A percentile compares a stretch with the other conserved stretches of the same genome.
Conservation (phyloP, 2,888 invertebrate species). For the Callinectes sapidus region DNA sequence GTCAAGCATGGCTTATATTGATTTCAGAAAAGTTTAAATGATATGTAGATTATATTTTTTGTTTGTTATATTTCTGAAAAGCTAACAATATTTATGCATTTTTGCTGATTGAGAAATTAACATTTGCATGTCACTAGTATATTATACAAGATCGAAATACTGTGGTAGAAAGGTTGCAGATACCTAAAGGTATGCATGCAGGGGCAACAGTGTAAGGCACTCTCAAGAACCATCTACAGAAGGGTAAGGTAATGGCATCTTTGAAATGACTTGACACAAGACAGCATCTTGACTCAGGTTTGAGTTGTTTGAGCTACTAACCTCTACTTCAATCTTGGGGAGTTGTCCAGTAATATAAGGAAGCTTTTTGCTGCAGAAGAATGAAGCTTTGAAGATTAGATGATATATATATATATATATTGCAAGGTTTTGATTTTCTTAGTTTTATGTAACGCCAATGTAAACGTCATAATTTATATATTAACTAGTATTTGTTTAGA, state of each 20-base stretch:
- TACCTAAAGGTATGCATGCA: conserved; percentile 49
- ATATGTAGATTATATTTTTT: neutral
- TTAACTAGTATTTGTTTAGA: conserved; percentile 5
- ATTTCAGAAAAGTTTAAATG: neutral
- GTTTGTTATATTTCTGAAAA: neutral
- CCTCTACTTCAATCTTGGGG: neutral
- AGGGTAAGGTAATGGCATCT: conserved; percentile 56
- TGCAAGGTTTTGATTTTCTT: neutral
- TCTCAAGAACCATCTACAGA: conserved; percentile 56
- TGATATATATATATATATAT: neutral
- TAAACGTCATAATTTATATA: neutral
- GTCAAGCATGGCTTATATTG: conserved; percentile 52
- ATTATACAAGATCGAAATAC: conserved; percentile 30
- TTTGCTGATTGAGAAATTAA: conserved; percentile 26
- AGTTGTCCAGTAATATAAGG: neutral
- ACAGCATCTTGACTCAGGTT: conserved; percentile 55
- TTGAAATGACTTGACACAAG: conserved; percentile 54
- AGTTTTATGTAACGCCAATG: neutral
- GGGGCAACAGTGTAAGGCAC: conserved; percentile 55
- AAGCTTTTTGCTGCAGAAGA: neutral
- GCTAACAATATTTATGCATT: conserved; percentile 21
- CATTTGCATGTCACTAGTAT: conserved; percentile 41
- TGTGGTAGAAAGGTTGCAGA: conserved; percentile 25
- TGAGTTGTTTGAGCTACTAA: conserved; percentile 47
- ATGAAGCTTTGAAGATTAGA: conserved; percentile 27